Evolutionary conservation across 92 coral and sea anemone genomes (phyloP), one percentile per base, ranked within the genome.

Genomic region (Epizoanthus stellaris): DNA sequence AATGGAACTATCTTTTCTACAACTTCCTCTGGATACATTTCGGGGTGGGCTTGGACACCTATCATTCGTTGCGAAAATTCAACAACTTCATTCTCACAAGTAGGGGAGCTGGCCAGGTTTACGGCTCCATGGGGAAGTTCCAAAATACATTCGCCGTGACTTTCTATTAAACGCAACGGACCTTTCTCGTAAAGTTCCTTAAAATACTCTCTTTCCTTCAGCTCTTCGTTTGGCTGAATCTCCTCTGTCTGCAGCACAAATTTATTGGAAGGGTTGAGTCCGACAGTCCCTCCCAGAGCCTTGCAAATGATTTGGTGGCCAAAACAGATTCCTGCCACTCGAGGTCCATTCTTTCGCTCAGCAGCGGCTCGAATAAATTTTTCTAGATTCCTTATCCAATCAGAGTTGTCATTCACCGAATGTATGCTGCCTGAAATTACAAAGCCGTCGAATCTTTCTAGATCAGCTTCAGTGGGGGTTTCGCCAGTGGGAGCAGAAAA

Each of bases 1-100:
- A 25, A 64, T 3, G 97, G 95, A 4, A 95, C 56, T 59, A 95
- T 73, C 76, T 87, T 81, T 73, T 90, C 93, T 45, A 89, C 76
- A 20, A 80, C 85, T 62, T 95, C 97, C 5, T 86, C 85, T n/a
- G 89, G 65, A 9, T 39, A 76, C 75, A 90, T 19, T 52, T 95
- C 98, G 11, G 98, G 92, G 79, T 95, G 98, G 49, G 82, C 70
- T 52, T 95, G 98, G 10, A 93, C 23, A 5, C 98, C 98, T 0
- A 95, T 36, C 0, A 95, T 93, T 53, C 86, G 85, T 4, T 93
- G 91, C 3, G 91, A 80, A 39, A 89, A 95, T 70, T 89, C 79
- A 20, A 95, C 90, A 16, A 95, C 76, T 68, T 95, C 98, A 45
- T 95, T 89, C 9, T 91, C 88, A 80, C 98, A 95, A 1, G 95